Base-by-base conservation (phyloP, 2,797 vertebrate species). In the Squalus acanthias region DNA sequence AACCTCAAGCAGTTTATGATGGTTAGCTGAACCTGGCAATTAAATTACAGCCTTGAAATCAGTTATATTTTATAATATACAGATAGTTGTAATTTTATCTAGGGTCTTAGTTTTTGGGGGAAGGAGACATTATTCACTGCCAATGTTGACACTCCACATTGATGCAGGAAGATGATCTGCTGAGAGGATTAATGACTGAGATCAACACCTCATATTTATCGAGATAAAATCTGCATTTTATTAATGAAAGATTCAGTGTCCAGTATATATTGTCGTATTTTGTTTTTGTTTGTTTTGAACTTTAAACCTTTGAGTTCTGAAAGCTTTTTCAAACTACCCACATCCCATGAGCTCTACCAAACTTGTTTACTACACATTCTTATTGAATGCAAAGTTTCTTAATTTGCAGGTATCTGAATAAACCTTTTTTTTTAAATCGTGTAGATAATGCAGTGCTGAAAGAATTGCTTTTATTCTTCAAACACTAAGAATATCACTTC, bases 21-120 rank as follows among this genome's bases (percentile, higher is more conserved):
- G 57, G 26, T 72, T 76, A 6, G 22, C 29, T 94, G 46, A 50
- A 72, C 12, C 24, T 29, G 24, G 26, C 29, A 57, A 33, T 7
- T 92, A 92, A 17, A 65, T 74, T 60, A 29, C 3, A 57, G 9
- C 93, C 24, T 12, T 95, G 67, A 72, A 39, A 70, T 39, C 20
- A 1, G 29, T 76, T 95, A n/a, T 95, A 70, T 20, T 95, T 95
- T 95, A 57, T 57, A 76, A 95, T 95, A 57, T 53, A 94, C 8
- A 46, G 39, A 82, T 76, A 74, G 46, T 95, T 95, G 70, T 95
- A 60, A 53, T 95, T 57, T 74, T 95, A 76, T 74, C 22, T 69
- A 76, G 70, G 26, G 50, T n/a, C 3, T 53, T 74, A 57, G 70
- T 57, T 95, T 93, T 93, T 69, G 65, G 65, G 15, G 20, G n/a